Evolutionary conservation across 2,113 vertebrate species (phyloP), one percentile per base, ranked within the genome.

Genomic region (Willisornis vidua): DNA sequence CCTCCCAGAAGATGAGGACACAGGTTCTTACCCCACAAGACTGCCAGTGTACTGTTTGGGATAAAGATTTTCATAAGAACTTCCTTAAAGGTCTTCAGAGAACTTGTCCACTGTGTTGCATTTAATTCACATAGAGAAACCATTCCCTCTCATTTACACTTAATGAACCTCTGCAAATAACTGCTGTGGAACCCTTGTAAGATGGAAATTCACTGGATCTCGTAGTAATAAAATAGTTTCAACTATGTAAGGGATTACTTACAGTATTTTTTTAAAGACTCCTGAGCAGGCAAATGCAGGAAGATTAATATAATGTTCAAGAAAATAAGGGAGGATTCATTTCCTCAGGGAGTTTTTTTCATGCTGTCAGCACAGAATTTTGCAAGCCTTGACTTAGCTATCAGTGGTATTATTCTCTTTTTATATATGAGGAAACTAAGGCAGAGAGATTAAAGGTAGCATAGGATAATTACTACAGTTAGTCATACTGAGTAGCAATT

Each of bases 401-500:
- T 67, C 61, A 81, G 22, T 37, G 7, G 18, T 62, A 78, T 46
- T 54, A n/a, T 31, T 77, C 70, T 87, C 20, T 59, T 72, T 85
- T 83, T 65, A 76, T 49, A 37, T 29, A 68, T 41, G 51, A 79
- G 33, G 71, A 76, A 79, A 75, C 28, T 57, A 76, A 68, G 66
- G 66, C 54, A 91, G 37, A 65, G 57, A 90, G 45, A 82, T 73
- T 49, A 78, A 84, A 90, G 29, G 35, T 33, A 84, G 37, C 2
- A 1, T 51, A 35, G 8, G 16, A 62, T 87, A 86, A 66, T 84
- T 71, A 55, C 35, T 20, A 37, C 0, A 4, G 73, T 52, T 89
- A 82, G 66, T 63, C 85, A 95, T 81, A 81, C 46, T 20, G 31
- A 72, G 35, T 29, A 71, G 57, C 45, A 90, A 61, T 75, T 78